These are phyloP conservation scores for Ficedula albicollis DNA, from an alignment of 2,797 vertebrate species.

Conservation along the genomic window DNA sequence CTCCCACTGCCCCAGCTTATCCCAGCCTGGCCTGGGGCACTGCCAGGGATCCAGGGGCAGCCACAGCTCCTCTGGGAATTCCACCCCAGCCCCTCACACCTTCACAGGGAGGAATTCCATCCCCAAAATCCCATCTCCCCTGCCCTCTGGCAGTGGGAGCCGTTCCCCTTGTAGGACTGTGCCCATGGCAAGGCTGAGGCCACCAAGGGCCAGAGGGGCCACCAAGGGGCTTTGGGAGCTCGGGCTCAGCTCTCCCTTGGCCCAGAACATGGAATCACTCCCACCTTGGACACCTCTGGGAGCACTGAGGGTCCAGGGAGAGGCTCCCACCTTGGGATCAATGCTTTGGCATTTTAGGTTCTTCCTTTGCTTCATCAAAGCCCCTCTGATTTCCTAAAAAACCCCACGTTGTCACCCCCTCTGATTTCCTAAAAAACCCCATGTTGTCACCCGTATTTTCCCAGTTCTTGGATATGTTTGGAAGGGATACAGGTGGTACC, in stretches of 20 bases:
- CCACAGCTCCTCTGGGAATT: too few relatives aligned
- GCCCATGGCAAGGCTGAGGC: not conserved
- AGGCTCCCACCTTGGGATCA: not conserved
- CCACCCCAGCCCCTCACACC: too few relatives aligned
- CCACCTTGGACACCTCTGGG: accelerated
- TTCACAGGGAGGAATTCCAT: too few relatives aligned
- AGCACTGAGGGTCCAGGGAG: not conserved
- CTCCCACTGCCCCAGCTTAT: too few relatives aligned
- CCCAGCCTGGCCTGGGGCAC: too few relatives aligned
- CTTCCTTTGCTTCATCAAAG: not conserved
- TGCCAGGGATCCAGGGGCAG: too few relatives aligned
- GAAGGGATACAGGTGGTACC: not conserved
- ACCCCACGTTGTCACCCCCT: not conserved
- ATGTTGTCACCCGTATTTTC: accelerated
- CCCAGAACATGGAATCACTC: not conserved
- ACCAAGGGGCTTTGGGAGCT: not conserved
- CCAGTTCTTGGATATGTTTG: accelerated
- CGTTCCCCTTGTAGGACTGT: accelerated
- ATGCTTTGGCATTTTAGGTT: accelerated
- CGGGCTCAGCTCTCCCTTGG: accelerated
- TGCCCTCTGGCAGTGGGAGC: not conserved
- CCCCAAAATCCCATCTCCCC: not conserved
- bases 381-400: not conserved
- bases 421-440: not conserved
- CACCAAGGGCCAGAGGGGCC: not conserved